A percentile compares a stretch with the other conserved stretches of the same genome.
Conservation (phyloP, 2,113 vertebrate species). For the Cololabis saira region DNA sequence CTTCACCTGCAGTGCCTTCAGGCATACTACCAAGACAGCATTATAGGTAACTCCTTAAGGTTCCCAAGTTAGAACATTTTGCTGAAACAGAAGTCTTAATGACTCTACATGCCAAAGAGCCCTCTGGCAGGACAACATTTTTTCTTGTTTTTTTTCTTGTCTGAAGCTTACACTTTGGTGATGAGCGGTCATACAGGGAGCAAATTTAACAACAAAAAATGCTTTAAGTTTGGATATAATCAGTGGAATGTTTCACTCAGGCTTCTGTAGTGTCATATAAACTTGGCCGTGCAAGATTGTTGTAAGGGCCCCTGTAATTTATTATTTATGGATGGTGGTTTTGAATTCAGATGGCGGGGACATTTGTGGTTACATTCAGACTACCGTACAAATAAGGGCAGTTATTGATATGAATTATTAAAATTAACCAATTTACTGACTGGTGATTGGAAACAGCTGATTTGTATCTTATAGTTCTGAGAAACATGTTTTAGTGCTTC, state of each 20-base stretch:
- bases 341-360: neutral
- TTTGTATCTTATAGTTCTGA: too few relatives aligned
- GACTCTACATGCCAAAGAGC: too few relatives aligned
- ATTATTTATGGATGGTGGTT: neutral
- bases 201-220: neutral
- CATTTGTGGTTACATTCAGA: neutral
- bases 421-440: too few relatives aligned
- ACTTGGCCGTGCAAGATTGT: neutral
- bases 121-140: too few relatives aligned
- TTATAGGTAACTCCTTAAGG: conserved; percentile 65
- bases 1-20: conserved; percentile 32
- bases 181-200: neutral
- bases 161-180: too few relatives aligned
- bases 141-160: too few relatives aligned
- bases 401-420: too few relatives aligned
- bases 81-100: too few relatives aligned
- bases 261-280: neutral
- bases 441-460: too few relatives aligned
- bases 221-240: neutral
- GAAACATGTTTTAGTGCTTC: too few relatives aligned
- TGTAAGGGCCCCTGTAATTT: neutral
- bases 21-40: conserved; percentile 61
- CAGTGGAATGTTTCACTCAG: neutral
- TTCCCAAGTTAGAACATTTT: neutral
- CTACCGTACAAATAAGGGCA: neutral